Evolutionary conservation across 2,113 vertebrate species (phyloP), one percentile per base, ranked within the genome.

Genomic region (Terrapene triunguis): DNA sequence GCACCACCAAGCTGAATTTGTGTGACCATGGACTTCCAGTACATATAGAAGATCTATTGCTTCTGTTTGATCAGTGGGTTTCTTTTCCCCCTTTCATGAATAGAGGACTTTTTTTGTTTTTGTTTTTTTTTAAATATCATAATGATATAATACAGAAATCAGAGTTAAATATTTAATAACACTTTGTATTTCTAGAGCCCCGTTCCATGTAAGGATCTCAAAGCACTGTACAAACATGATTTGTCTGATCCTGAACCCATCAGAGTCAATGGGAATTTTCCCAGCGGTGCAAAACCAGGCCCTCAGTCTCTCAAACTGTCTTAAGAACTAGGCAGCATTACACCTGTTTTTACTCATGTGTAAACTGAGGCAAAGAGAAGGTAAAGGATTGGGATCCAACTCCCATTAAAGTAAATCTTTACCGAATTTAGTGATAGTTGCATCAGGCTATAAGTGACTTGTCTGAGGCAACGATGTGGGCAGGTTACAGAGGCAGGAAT

Each of bases 361-460:
- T 85, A 55, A 92, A 17, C 27, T 89, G 78, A 72, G 92, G 35
- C 17, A 35, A 32, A 85, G 94, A 89, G 42, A 84, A 35, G 54
- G 32, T 3, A 62, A 82, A 89, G 79, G 5, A 5, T 10, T 69
- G 16, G 21, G 78, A 44, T 2, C 4, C 44, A 3, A 35, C 6
- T 87, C 22, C 9, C 76, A 0, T 50, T 91, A 51, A 87, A 96
- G 74, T 42, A 42, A 35, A 1, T 6, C 9, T 44, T 32, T 92
- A 25, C n/a, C 83, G 65, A 54, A 85, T 92, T 93, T 79, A 90
- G 51, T 83, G 42, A 4, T 87, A 92, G 88, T 79, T 94, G 84
- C 74, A 85, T 89, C 57, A 83, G 79, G 48, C 80, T 82, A 51
- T 38, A 69, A 95, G 8, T 21, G 16, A 72, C 51, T 94, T 94